Base-by-base conservation (phyloP, 2,113 vertebrate genomes). In the Bubo blakistoni region DNA sequence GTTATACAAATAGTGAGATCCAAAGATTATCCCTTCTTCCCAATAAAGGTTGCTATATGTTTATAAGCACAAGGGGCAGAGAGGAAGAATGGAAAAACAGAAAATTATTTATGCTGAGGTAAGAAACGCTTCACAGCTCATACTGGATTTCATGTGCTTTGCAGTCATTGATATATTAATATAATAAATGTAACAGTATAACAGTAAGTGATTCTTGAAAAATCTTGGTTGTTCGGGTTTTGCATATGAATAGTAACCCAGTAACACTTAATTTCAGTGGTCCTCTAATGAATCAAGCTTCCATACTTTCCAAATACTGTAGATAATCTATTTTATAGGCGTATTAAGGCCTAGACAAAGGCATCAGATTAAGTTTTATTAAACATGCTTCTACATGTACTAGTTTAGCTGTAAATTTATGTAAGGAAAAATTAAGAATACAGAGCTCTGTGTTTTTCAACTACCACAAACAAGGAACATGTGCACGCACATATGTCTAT, bases 401-500 rank as follows among this genome's bases (percentile, higher is more conserved):
- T 38, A 13, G 9, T 18, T 2, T 32, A 19, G 29, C 57, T 76
- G 13, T 40, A 76, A 52, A 67, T 32, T 26, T n/a, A 29, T 30
- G 24, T 16, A 18, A 34, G 6, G 54, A 17, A 65, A 67, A 86
- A 73, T 11, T 9, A 63, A 22, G 21, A 72, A 54, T 21, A 34
- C 0, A 34, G 21, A 46, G 11, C 21, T 55, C 40, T 57, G 32
- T 32, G 10, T 0, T 51, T 86, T 76, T 51, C 38, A 63, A 1
- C 34, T 58, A 17, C 34, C 25, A 36, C 13, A 76, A 76, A 15
- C 32, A 38, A 46, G 32, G 20, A 46, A 30, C 7, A 6, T 8
- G 6, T 21, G 16, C 11, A 2, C 13, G 17, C 1, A 1, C 8
- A 19, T 8, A 5, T 25, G 13, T 12, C 46, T 30, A 10, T 72